Evolutionary conservation across 2,113 vertebrate species (phyloP).

Genomic region (Entomyzon cyanotis): DNA sequence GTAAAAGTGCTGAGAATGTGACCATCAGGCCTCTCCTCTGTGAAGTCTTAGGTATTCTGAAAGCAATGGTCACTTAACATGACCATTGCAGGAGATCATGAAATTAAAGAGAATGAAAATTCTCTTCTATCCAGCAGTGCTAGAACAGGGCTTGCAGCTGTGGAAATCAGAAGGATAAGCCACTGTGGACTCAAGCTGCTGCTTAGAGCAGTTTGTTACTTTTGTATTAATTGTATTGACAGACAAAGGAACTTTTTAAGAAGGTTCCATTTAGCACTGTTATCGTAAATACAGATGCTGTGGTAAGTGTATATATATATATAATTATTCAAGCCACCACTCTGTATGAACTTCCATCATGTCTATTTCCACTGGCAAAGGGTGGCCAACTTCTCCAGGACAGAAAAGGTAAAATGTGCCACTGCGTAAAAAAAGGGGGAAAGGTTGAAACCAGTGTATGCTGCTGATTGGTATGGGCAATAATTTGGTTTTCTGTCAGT

Average conservation of each 20-base stretch:
- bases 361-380: not conserved
- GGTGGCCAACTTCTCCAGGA: not conserved
- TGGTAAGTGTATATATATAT: not conserved
- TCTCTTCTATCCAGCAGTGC: not conserved
- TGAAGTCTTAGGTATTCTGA: not conserved
- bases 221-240: not conserved
- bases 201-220: not conserved
- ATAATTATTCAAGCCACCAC: not conserved
- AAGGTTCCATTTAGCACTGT: not conserved
- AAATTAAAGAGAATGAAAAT: not conserved
- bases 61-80: not conserved
- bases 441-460: not conserved
- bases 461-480: slow-evolving; percentile 53
- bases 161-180: rapidly evolving
- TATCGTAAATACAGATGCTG: not conserved
- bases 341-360: not conserved
- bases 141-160: not conserved
- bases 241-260: not conserved
- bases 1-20: not conserved
- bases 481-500: slow-evolving; percentile 60
- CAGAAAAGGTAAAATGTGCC: not conserved
- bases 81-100: not conserved
- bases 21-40: rapidly evolving
- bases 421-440: not conserved
- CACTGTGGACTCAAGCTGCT: not conserved